A percentile compares a stretch with the other conserved stretches of the same genome.
phyloP scores from a whole-genome alignment of 2,797 vertebrate species.

The Pantherophis alleghaniensis region DNA sequence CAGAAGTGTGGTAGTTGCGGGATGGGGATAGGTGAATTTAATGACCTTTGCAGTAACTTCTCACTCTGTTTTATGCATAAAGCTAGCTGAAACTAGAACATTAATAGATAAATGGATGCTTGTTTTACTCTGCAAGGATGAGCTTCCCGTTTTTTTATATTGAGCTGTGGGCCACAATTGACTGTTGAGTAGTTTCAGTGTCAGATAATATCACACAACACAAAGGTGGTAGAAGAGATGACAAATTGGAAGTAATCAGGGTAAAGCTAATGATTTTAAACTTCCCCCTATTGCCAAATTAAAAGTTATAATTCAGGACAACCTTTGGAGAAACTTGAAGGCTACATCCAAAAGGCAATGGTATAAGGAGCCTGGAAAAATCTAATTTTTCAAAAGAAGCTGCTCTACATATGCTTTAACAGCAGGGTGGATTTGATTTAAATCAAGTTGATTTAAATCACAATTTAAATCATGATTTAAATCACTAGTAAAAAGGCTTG shows the following conservation, averaged over 20 bases:
- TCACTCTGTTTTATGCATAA: not conserved
- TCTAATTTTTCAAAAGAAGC: not conserved
- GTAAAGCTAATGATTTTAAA: not conserved
- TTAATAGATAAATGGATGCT: not conserved
- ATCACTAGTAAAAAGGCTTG: too few relatives aligned
- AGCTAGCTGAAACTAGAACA: not conserved
- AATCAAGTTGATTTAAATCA: too few relatives aligned
- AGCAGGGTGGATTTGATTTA: too few relatives aligned
- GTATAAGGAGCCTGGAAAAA: not conserved
- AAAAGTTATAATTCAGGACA: not conserved
- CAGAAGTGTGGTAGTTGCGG: not conserved
- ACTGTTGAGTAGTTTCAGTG: not conserved
- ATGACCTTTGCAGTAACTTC: not conserved
- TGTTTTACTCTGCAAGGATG: not conserved
- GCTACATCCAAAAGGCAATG: not conserved
- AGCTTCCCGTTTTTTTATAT: not conserved
- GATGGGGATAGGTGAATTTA: not conserved
- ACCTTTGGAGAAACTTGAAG: not conserved
- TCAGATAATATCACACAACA: not conserved
- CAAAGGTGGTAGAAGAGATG: not conserved
- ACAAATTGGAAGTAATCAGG: not conserved
- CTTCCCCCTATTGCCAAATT: not conserved
- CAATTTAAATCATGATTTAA: too few relatives aligned
- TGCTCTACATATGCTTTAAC: not conserved
- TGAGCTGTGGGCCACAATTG: not conserved